Evolutionary conservation across 1,140 invertebrate genomes (phyloP), one percentile per base, ranked within the genome.

Genomic region (Bombus vancouverensis): DNA sequence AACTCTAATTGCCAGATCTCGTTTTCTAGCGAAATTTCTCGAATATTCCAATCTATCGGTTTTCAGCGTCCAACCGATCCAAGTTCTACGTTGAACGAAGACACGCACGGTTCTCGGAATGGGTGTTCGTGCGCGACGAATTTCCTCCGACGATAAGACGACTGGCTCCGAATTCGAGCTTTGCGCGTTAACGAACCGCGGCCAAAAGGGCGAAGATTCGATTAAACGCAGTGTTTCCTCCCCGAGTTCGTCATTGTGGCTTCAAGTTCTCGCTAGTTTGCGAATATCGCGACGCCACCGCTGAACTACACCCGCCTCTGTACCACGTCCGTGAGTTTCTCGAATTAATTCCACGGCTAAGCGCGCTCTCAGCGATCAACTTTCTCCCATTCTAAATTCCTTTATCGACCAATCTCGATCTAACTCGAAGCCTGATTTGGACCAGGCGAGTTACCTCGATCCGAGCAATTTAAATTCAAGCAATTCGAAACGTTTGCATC

Each of bases 161-260:
- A 53, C 47, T 22, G 47, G 18, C 47, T 53, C 18, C n/a, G 10
- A 79, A 79, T 84, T 79, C 76, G 44, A 18, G 39, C 37, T 12
- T 62, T 47, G 39, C 28, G 47, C 32, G 74, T 53, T 84, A 84
- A 84, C 83, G 53, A 79, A 84, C 37, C 76, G 37, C 53, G 32
- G 2, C 6, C 76, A 18, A 62, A 71, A 71, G 37, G 53, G 83
- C 59, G 83, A 72, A 84, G 66, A 84, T 84, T 84, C 37, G 76
- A 84, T 84, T 84, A 84, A 84, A 79, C 83, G 66, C 53, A 37
- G 57, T 34, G 62, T 34, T 37, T 28, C 73, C 62, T 62, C 10
- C 5, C 10, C 8, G 68, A 5, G 53, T 72, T 84, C 76, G 34
- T 72, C 83, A 72, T 84, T 79, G 75, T 71, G 44, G 73, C 39